These are phyloP conservation scores for Sarotherodon lohbergeri DNA, from an alignment of 2,113 vertebrate species.

Conservation along the genomic window DNA sequence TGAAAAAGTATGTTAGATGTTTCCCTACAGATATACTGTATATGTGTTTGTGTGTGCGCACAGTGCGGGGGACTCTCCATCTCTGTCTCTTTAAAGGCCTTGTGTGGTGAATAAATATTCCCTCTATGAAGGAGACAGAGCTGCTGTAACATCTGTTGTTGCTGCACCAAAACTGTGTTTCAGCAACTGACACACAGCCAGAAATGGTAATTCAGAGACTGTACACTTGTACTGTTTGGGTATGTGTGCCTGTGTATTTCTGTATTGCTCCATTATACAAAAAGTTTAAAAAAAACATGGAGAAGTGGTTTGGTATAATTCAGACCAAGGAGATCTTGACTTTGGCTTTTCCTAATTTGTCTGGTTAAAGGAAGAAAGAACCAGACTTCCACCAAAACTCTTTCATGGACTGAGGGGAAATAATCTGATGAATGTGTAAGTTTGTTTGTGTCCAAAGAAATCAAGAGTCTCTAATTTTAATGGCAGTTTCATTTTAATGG, in stretches of 20 bases:
- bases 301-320: neutral
- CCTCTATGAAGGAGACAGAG: constrained; percentile 11
- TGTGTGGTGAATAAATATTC: constrained; percentile 13
- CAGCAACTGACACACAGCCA: neutral
- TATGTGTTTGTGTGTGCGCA: neutral
- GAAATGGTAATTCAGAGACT: neutral
- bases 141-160: constrained; percentile 15
- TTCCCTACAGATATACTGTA: neutral
- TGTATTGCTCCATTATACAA: neutral
- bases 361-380: neutral
- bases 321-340: neutral
- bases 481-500: neutral
- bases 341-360: neutral
- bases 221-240: neutral
- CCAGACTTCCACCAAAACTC: neutral
- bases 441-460: neutral
- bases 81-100: constrained; percentile 4
- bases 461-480: neutral
- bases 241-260: neutral
- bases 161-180: neutral
- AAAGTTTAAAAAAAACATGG: neutral
- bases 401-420: neutral
- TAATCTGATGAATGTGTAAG: neutral
- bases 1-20: neutral
- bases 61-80: neutral